Conservation (phyloP, 2,888 invertebrate genomes). For the Lamellibrachia satsuma region DNA sequence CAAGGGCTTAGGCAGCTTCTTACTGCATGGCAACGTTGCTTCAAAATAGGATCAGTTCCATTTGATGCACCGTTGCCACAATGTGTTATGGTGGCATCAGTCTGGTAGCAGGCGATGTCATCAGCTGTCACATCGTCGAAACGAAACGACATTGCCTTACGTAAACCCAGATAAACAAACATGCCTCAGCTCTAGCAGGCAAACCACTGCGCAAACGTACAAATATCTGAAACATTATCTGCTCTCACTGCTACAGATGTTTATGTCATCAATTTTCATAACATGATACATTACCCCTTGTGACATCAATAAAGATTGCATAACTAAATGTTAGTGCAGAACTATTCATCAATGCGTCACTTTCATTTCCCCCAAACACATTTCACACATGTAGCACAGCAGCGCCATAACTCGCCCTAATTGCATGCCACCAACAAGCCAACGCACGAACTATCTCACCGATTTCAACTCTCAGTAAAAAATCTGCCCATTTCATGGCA, state of each 20-base stretch:
- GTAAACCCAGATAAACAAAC: background rate
- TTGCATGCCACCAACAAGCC: background rate
- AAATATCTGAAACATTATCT: background rate
- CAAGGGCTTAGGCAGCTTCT: no score
- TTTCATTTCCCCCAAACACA: background rate
- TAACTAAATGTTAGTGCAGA: background rate
- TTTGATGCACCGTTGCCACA: no score
- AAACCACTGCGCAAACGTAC: background rate
- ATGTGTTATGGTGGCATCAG: no score
- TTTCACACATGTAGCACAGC: no score
- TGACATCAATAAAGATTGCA: background rate
- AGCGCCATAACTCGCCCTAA: no score
- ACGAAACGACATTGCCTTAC: background rate
- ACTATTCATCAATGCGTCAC: background rate
- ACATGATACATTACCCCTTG: background rate
- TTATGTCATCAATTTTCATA: background rate
- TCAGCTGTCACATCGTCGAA: no score
- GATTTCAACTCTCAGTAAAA: background rate
- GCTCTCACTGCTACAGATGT: background rate
- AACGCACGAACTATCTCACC: background rate
- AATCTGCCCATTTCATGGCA: background rate
- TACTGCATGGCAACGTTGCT: no score
- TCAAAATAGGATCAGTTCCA: no score
- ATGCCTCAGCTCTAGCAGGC: background rate
- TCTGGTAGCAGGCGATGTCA: no score